These are phyloP conservation scores for Chroicocephalus ridibundus DNA, from an alignment of 2,113 vertebrate species.

Conservation along the genomic window DNA sequence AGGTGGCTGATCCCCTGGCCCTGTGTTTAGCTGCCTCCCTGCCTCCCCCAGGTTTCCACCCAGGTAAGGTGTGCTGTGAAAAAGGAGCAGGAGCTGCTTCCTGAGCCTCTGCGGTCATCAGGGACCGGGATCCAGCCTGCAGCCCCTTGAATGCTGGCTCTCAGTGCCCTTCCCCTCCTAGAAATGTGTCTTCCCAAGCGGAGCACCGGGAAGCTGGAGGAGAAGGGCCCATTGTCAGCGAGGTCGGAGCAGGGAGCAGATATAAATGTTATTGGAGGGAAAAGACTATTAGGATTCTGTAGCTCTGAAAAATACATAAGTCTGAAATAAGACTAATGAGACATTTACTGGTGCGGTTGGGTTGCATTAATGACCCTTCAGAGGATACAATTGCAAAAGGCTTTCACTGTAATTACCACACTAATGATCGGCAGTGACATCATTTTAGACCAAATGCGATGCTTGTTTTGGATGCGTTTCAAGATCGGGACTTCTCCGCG, in stretches of 20 bases:
- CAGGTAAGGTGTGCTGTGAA: background rate
- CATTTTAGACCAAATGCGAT: constrained; percentile 42
- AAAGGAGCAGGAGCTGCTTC: background rate
- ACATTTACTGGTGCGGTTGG: constrained; percentile 71
- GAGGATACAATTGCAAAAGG: constrained; percentile 73
- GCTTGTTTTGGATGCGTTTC: constrained; percentile 74
- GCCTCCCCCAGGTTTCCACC: background rate
- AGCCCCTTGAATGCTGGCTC: background rate
- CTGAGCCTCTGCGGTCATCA: background rate
- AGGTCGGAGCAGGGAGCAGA: constrained; percentile 29
- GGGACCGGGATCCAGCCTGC: background rate
- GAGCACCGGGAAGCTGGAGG: background rate
- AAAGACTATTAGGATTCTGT: constrained; percentile 69
- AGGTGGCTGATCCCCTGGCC: background rate
- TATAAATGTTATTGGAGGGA: constrained; percentile 45
- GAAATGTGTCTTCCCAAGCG: accelerated
- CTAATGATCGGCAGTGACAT: constrained; percentile 79
- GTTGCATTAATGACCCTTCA: constrained; percentile 77
- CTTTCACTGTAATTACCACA: constrained; percentile 78
- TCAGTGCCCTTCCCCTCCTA: background rate
- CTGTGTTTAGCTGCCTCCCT: background rate
- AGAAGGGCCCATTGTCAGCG: background rate
- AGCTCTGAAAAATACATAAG: constrained; percentile 75
- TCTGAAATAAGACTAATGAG: constrained; percentile 81
- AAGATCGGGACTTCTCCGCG: constrained; percentile 16